Evolutionary conservation across 1,140 invertebrate species (phyloP).

Genomic region (Venturia canescens): DNA sequence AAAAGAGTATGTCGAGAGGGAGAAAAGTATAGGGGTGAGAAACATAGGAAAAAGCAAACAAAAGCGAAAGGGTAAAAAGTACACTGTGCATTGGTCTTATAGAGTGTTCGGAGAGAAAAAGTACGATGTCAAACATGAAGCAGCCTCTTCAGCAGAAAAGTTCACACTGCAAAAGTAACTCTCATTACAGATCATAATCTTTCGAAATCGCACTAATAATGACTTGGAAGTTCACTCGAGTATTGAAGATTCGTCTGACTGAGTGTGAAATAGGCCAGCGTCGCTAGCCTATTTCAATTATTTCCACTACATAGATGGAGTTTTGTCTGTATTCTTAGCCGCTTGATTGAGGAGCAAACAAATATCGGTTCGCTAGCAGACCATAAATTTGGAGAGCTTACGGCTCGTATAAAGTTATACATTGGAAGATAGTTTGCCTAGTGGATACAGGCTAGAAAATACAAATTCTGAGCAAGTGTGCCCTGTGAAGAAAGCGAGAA

Average conservation of each 20-base stretch:
- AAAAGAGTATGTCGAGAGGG: background rate
- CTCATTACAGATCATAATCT: background rate
- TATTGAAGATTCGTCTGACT: too few relatives aligned
- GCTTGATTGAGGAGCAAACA: conserved; percentile 62
- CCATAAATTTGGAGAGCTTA: conserved; percentile 68
- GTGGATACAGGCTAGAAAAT: background rate
- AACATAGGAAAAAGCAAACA: background rate
- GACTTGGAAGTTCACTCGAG: too few relatives aligned
- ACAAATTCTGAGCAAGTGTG: conserved; percentile 3
- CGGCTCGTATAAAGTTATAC: conserved; percentile 58
- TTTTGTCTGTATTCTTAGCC: background rate
- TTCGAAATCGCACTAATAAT: background rate
- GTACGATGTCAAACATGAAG: too few relatives aligned
- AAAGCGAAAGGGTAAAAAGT: background rate
- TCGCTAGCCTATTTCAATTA: too few relatives aligned
- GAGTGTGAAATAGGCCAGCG: too few relatives aligned
- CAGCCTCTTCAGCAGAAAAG: too few relatives aligned
- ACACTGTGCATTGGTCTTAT: too few relatives aligned
- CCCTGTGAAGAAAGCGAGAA: background rate
- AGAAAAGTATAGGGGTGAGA: background rate
- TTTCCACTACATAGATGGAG: too few relatives aligned
- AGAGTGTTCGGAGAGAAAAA: too few relatives aligned
- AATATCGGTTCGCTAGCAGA: conserved; percentile 64
- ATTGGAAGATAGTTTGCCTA: conserved; percentile 67
- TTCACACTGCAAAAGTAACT: too few relatives aligned